Base-by-base conservation (phyloP, 2,888 invertebrate species). In the Apotomis betuletana region DNA sequence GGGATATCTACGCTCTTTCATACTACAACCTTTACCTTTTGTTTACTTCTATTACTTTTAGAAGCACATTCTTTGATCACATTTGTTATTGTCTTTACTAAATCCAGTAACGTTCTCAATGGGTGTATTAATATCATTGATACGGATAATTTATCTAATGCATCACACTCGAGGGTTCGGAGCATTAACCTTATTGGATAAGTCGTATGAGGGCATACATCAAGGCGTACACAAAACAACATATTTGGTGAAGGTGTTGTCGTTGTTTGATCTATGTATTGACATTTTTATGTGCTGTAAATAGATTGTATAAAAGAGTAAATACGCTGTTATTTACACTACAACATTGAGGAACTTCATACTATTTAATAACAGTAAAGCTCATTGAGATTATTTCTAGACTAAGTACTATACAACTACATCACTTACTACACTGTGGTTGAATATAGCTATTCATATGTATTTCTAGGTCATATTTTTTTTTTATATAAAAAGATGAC, bases 111-210 rank as follows among this genome's bases (percentile, higher is more conserved):
- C 44, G 41, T 51, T 9, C 67, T 51, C 55, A 49, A 44, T 46
- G 54, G 52, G 46, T 27, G 27, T 67, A 71, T 71, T 62, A 71
- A 62, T 67, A 67, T 62, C 57, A 49, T 9, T 67, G 61, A 62
- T 62, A 70, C 59, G 57, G 61, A 67, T 72, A 63, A 72, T 72
- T 72, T 67, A 68, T 68, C 67, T 68, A 70, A 70, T 70, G 70
- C 52, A 67, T 54, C 57, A 58, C 55, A 15, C 15, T 12, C 79
- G 57, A 61, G 67, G 78, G 80, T 79, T 77, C 75, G 77, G 70
- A 79, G 87, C 91, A 91, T 91, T 91, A 90, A 85, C 87, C 76
- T 89, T 91, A 92, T 92, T 92, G 90, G 91, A 91, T 92, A 90
- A 92, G 87, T 85, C 87, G 77, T 78, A 71, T 70, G 75, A 77